Percentiles rank a stretch among this genome's conserved stretches.
phyloP scores from a whole-genome alignment of 92 coral and sea anemone genomes.

The Epizoanthus rinbou region DNA sequence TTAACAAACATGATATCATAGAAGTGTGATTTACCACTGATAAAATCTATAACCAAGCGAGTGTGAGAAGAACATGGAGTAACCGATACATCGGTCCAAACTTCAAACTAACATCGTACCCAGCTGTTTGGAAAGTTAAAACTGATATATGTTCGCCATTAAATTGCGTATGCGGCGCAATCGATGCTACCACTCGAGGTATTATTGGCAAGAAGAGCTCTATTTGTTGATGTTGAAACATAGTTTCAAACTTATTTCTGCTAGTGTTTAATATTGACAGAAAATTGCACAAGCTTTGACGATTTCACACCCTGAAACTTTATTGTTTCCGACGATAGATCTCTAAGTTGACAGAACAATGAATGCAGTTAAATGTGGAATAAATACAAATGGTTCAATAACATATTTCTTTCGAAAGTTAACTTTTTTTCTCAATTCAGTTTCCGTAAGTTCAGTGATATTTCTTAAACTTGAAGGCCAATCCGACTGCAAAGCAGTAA shows the following conservation, averaged over 20 bases:
- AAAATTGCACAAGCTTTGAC: background rate
- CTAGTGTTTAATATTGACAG: constrained; percentile 2
- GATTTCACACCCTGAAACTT: background rate
- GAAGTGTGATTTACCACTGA: background rate
- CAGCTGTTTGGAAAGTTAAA: background rate
- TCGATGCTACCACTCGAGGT: background rate
- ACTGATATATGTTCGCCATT: no score
- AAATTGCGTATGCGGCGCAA: no score
- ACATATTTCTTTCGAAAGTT: background rate
- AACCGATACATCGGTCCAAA: background rate
- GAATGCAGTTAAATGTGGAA: background rate
- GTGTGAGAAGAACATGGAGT: background rate
- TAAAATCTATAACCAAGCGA: background rate
- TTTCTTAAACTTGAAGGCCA: no score
- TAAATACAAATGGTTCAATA: background rate
- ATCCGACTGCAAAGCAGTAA: no score
- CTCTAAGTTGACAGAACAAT: background rate
- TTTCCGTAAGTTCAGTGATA: no score
- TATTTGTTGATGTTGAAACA: background rate
- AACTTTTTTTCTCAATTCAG: no score
- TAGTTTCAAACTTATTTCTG: no score
- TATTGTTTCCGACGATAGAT: background rate
- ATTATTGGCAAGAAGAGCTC: background rate
- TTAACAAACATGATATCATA: background rate
- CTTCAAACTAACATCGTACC: background rate